Base-by-base conservation (phyloP, 2,888 invertebrate species). In the Athalia cordata region DNA sequence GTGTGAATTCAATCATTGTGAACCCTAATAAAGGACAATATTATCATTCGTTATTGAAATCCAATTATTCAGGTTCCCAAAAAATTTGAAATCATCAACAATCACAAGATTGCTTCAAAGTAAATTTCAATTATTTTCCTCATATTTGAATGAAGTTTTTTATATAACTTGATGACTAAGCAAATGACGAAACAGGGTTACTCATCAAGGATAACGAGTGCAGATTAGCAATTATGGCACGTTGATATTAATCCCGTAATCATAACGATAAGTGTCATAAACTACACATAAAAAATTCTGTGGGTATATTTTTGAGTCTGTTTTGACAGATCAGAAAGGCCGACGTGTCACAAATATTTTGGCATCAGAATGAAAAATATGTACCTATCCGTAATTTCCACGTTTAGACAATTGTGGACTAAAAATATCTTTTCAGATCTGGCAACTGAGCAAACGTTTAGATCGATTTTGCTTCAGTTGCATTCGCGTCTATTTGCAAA, bases 351-450 rank as follows among this genome's bases (percentile, higher is more conserved):
- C 5, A 52, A 29, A 52, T n/a, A 4, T 52, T 29, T 50, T 68
- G 50, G 68, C 68, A 68, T 5, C 11, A 5, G n/a, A 11, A 68
- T 68, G 47, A 29, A 68, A 55, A 55, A 4, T 5, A 43, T 11
- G 2, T 68, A 55, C n/a, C n/a, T 68, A 68, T 68, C 52, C 55
- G 68, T 68, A 11, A 52, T 68, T 68, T 68, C 55, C 52, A 68
- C 52, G 68, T 68, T 68, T 68, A 43, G 9, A 68, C 7, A n/a
- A 29, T 5, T 52, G 55, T 13, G 9, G 15, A 43, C 49, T 72
- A 72, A 72, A 72, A 72, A 72, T 72, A 67, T 64, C 64, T 8
- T 5, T 43, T 43, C 64, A 43, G 15, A 45, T 68, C 68, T 13
- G 47, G 15, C 29, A 13, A 13, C 29, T 59, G 47, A n/a, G 47